Conservation (phyloP, 37 sponge, comb jelly and placozoan genomes). For the Oscarella lobularis region DNA sequence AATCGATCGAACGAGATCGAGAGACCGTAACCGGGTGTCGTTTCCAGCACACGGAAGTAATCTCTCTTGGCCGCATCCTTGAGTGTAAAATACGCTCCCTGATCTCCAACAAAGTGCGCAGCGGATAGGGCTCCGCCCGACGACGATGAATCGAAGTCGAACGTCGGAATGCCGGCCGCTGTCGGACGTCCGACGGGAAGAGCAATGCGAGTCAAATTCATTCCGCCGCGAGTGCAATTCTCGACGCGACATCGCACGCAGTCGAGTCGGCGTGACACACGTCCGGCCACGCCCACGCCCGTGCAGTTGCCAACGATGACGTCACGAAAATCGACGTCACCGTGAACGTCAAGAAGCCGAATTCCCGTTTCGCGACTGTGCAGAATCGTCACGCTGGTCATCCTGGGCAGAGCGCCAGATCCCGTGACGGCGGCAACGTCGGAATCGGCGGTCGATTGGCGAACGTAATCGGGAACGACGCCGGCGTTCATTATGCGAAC, state of each 20-base stretch:
- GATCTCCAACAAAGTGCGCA: background rate
- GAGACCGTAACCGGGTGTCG: background rate
- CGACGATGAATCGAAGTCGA: background rate
- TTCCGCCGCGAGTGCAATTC: background rate
- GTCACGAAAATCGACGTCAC: background rate
- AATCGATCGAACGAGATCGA: background rate
- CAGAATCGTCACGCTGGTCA: background rate
- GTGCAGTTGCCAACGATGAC: background rate
- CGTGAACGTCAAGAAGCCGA: background rate
- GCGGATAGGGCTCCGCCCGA: background rate
- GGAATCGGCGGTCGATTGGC: background rate
- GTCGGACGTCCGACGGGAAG: background rate
- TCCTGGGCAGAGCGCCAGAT: background rate
- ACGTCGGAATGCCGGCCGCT: background rate
- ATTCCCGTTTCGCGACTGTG: background rate
- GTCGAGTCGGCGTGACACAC: background rate
- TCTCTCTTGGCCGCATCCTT: background rate
- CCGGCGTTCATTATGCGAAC: background rate
- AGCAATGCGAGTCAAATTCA: background rate
- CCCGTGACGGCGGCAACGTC: background rate
- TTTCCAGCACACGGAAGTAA: background rate
- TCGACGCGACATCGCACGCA: background rate
- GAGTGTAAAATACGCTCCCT: background rate
- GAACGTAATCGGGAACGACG: background rate
- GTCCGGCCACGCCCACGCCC: background rate